A percentile compares a stretch with the other conserved stretches of the same genome.
These are phyloP conservation scores for Microtus richardsoni DNA, from an alignment of 2,113 vertebrate species.

Conservation along the genomic window DNA sequence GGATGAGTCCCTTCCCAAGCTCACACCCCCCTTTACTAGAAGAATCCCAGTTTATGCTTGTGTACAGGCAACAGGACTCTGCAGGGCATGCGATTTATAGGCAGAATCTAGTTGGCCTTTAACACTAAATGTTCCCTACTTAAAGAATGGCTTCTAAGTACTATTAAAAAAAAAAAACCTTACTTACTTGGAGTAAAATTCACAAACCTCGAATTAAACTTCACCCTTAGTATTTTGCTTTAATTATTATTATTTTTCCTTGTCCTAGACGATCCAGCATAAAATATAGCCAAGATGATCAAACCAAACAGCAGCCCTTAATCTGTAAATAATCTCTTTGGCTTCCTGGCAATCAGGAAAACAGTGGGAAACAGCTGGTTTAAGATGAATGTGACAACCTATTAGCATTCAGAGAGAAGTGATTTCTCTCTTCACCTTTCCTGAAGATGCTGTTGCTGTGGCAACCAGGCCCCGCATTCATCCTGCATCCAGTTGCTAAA, in stretches of 20 bases:
- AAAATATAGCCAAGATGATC: conserved; percentile 57
- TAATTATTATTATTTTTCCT: conserved; percentile 29
- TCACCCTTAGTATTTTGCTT: conserved; percentile 16
- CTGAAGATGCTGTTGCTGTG: conserved; percentile 79
- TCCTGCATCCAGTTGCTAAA: conserved; percentile 70
- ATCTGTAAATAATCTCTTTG: conserved; percentile 75
- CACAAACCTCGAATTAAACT: conserved; percentile 48
- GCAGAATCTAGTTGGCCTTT: not conserved
- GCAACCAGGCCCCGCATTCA: conserved; percentile 69
- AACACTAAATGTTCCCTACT: not conserved
- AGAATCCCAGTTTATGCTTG: not conserved
- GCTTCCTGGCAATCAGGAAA: conserved; percentile 77
- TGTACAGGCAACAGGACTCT: not conserved
- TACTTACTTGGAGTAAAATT: conserved; percentile 14
- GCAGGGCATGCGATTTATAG: not conserved
- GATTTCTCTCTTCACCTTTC: conserved; percentile 77
- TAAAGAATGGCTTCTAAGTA: conserved; percentile 24
- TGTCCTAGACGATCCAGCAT: conserved; percentile 40
- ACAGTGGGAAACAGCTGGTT: conserved; percentile 72
- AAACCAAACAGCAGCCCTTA: conserved; percentile 55
- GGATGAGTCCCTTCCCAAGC: not conserved
- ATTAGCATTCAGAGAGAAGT: conserved; percentile 81
- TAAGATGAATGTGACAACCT: conserved; percentile 73
- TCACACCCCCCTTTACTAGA: not conserved
- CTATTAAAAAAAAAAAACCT: not conserved